A percentile compares a stretch with the other conserved stretches of the same genome.
Evolutionary conservation across 2,113 vertebrate genomes (phyloP).

Genomic region (Cinclus mexicanus): DNA sequence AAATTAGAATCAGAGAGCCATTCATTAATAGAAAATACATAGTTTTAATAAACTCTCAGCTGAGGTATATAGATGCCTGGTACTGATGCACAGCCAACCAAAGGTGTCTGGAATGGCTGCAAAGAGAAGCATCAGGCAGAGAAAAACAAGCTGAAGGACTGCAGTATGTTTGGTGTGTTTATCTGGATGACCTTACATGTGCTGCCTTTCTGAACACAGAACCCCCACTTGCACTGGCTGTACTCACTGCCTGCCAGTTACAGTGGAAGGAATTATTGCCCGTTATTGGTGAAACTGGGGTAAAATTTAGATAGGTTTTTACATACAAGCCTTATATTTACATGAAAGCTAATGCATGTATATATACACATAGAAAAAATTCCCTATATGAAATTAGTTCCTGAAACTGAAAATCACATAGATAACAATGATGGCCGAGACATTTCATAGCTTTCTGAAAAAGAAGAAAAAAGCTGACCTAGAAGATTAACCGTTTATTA

Average conservation of each 20-base stretch:
- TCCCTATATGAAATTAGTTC: not conserved
- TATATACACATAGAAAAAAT: accelerated
- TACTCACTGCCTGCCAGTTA: not conserved
- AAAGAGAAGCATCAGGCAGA: not conserved
- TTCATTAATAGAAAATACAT: not conserved
- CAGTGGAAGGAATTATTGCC: not conserved
- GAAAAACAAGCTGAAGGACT: not conserved
- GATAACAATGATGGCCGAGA: not conserved
- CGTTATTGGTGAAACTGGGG: not conserved
- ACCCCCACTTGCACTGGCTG: not conserved
- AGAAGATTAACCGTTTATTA: not conserved
- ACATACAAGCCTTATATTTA: not conserved
- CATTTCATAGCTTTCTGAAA: not conserved
- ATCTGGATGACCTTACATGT: too few relatives aligned
- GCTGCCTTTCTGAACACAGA: not conserved
- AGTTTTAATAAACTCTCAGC: not conserved
- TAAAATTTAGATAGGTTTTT: not conserved
- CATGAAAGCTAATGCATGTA: not conserved
- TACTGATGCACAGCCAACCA: not conserved
- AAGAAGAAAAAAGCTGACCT: not conserved
- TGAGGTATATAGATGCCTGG: not conserved
- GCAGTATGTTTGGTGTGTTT: not conserved
- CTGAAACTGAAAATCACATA: not conserved
- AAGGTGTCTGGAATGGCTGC: not conserved
- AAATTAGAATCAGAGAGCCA: not conserved